Conservation (phyloP, 2,888 invertebrate genomes). For the Stenolophus ochropezus region DNA sequence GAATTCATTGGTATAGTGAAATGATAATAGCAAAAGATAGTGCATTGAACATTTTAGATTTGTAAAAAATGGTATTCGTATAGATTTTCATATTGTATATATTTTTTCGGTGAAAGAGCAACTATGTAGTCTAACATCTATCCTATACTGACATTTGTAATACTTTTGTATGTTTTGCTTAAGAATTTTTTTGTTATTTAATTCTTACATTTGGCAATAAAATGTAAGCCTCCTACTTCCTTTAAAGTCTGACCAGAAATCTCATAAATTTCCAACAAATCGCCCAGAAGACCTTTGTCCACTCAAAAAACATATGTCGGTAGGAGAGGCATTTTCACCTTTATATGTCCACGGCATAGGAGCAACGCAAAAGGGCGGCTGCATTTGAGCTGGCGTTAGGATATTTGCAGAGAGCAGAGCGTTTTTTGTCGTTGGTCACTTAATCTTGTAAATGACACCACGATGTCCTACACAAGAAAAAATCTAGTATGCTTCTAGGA, state of each 20-base stretch:
- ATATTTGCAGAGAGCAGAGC: conserved; percentile 51
- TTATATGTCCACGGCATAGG: conserved; percentile 12
- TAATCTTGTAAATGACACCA: conserved; percentile 64
- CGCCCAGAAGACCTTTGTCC: conserved; percentile 1
- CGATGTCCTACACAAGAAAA: conserved; percentile 23
- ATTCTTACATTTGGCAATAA: not conserved
- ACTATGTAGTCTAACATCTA: too few relatives aligned
- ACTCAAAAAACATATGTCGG: conserved; percentile 37
- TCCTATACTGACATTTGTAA: too few relatives aligned
- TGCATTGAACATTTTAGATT: too few relatives aligned
- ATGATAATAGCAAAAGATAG: too few relatives aligned
- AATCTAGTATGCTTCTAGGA: conserved; percentile 7
- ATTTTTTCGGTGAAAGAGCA: too few relatives aligned
- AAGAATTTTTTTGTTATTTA: not conserved
- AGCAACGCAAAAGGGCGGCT: not conserved
- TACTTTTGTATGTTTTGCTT: too few relatives aligned
- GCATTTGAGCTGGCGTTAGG: conserved; percentile 2
- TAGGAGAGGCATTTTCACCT: conserved; percentile 9
- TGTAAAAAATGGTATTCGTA: too few relatives aligned
- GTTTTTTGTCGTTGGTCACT: conserved; percentile 64
- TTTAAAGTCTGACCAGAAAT: not conserved
- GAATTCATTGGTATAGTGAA: too few relatives aligned
- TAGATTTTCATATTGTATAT: too few relatives aligned
- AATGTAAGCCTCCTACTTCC: conserved; percentile 5
- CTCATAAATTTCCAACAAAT: conserved; percentile 6